Conservation (phyloP, 2,888 invertebrate genomes). For the Drosophila mimetica region DNA sequence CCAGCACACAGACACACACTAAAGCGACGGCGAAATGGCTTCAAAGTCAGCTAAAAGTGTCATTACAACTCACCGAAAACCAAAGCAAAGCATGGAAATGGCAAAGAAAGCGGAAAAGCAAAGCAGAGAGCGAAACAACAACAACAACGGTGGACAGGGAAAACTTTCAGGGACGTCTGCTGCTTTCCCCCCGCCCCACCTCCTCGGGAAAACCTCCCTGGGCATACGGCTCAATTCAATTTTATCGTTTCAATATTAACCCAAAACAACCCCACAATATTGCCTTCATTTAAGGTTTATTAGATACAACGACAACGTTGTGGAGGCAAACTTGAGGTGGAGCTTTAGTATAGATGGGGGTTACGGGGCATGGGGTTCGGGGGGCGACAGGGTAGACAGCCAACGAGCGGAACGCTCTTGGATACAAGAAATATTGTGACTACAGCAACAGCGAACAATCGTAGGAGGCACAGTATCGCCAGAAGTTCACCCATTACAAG, state of each 20-base stretch:
- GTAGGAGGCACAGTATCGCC: not conserved
- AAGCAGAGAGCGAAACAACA: slow-evolving; percentile 5
- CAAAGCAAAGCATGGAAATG: slow-evolving; percentile 43
- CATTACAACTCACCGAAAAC: slow-evolving; percentile 75
- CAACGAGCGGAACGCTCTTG: slow-evolving; percentile 70
- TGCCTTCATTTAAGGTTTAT: slow-evolving; percentile 83
- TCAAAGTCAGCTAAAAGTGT: slow-evolving; percentile 81
- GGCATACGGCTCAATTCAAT: slow-evolving; percentile 79
- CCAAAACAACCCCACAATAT: slow-evolving; percentile 83
- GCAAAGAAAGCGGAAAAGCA: slow-evolving; percentile 41
- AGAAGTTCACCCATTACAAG: not conserved
- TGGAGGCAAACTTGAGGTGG: slow-evolving; percentile 31
- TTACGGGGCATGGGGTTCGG: not conserved
- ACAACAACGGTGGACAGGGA: slow-evolving; percentile 6
- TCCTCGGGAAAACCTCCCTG: slow-evolving; percentile 22
- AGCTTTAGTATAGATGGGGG: slow-evolving; percentile 1
- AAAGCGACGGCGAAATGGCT: slow-evolving; percentile 57
- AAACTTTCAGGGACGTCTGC: slow-evolving; percentile 73
- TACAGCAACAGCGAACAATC: slow-evolving; percentile 42
- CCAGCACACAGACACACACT: slow-evolving; percentile 3
- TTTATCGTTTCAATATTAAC: slow-evolving; percentile 83
- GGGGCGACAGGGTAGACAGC: slow-evolving; percentile 14
- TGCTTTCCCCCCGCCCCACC: not conserved
- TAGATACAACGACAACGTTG: slow-evolving; percentile 70
- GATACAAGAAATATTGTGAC: slow-evolving; percentile 65